phyloP scores from a whole-genome alignment of 2,888 invertebrate species.

The Platycheirus rosarum region DNA sequence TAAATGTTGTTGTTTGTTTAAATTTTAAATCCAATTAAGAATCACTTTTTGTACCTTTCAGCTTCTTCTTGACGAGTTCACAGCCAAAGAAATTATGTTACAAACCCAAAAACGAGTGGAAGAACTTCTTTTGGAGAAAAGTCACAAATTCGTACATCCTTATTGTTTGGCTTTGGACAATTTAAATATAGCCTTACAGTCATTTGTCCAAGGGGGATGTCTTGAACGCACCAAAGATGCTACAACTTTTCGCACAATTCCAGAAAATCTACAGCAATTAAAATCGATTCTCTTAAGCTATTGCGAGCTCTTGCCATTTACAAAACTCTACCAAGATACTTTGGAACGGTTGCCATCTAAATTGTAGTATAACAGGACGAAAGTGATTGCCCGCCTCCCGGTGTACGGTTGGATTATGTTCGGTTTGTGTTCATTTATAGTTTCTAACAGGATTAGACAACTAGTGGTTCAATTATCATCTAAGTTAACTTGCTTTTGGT shows the following conservation, averaged over 20 bases:
- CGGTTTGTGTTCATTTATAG: constrained; percentile 63
- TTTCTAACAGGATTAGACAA: constrained; percentile 60
- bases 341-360: constrained; percentile 78
- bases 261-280: constrained; percentile 43
- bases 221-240: constrained; percentile 76
- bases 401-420: constrained; percentile 51
- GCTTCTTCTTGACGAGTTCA: constrained; percentile 79
- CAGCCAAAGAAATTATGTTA: constrained; percentile 84
- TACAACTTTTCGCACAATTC: constrained; percentile 44
- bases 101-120: constrained; percentile 86
- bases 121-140: constrained; percentile 81
- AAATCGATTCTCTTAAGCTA: constrained; percentile 77
- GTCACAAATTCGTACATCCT: constrained; percentile 84
- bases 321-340: constrained; percentile 78
- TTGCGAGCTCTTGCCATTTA: constrained; percentile 81
- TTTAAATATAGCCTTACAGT: constrained; percentile 84
- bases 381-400: constrained; percentile 47
- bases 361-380: constrained; percentile 77
- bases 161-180: constrained; percentile 89
- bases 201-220: constrained; percentile 82
- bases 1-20: neutral
- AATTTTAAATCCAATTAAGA: too few species aligned
- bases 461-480: constrained; percentile 59
- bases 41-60: constrained; percentile 56
- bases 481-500: constrained; percentile 58